These are phyloP conservation scores for Nomada fucata DNA, from an alignment of 2,888 invertebrate species.

Conservation along the genomic window DNA sequence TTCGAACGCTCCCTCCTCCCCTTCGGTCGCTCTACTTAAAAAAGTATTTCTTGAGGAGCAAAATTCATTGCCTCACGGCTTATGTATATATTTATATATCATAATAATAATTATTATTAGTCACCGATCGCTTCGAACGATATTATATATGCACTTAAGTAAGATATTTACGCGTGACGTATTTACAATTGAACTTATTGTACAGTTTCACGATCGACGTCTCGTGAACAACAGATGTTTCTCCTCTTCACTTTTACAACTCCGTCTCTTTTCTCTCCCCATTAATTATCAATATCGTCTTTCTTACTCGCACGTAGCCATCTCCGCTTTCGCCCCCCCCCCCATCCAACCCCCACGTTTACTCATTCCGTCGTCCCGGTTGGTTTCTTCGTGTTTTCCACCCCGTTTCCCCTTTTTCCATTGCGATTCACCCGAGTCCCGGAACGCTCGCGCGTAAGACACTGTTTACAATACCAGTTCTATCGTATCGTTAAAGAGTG, in stretches of 20 bases:
- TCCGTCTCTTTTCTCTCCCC: background rate
- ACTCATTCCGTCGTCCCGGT: no score
- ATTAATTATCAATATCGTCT: background rate
- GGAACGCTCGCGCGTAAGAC: conserved; percentile 30
- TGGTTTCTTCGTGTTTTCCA: background rate
- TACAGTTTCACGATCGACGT: conserved; percentile 60
- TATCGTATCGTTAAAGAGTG: conserved; percentile 18
- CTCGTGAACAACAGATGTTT: conserved; percentile 59
- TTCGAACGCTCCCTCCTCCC: conserved; percentile 15
- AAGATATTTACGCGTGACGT: conserved; percentile 40
- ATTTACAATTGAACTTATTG: conserved; percentile 65
- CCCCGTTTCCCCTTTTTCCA: background rate
- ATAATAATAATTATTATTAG: conserved; percentile 17
- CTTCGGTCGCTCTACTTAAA: conserved; percentile 24
- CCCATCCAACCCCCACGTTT: no score
- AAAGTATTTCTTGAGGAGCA: conserved; percentile 41
- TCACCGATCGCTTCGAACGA: conserved; percentile 27
- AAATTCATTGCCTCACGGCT: conserved; percentile 19
- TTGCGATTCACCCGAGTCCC: conserved; percentile 4
- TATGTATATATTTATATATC: conserved; percentile 1
- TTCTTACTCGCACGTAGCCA: background rate
- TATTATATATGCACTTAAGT: conserved; percentile 8
- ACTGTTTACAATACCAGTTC: conserved; percentile 34
- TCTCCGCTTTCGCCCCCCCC: background rate
- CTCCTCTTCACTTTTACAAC: background rate